Percentiles rank a stretch among this genome's conserved stretches.
Conservation (phyloP, 2,797 vertebrate species). For the Melanotaenia parkinsoni region DNA sequence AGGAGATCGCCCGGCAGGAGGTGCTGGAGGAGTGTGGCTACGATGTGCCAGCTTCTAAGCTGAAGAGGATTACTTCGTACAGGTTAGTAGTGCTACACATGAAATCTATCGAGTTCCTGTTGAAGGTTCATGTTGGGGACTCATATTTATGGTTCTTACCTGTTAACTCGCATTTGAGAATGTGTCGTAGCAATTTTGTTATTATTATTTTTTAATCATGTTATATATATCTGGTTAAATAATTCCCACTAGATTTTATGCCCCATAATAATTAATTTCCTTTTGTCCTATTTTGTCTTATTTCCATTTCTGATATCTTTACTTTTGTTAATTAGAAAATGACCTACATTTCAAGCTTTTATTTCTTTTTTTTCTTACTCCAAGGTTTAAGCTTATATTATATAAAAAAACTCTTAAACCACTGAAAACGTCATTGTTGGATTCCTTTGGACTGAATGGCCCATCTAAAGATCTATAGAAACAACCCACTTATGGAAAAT, state of each 20-base stretch:
- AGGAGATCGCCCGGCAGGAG: conserved; percentile 92
- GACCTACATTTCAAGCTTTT: no score
- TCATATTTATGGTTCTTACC: not conserved
- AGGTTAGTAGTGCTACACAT: conserved; percentile 75
- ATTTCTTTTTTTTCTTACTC: no score
- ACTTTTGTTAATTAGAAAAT: no score
- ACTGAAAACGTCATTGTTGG: no score
- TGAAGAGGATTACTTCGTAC: conserved; percentile 90
- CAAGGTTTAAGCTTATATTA: no score
- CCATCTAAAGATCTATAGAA: no score
- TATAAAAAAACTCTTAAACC: no score
- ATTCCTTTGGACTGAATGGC: no score
- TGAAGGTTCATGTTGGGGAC: not conserved
- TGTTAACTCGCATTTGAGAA: not conserved
- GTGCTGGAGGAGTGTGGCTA: conserved; percentile 95
- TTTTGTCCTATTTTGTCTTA: no score
- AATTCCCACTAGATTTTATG: conserved; percentile 10
- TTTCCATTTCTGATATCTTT: no score
- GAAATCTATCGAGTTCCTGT: not conserved
- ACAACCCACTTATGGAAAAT: no score
- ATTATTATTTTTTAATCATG: conserved; percentile 7
- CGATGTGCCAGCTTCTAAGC: conserved; percentile 78
- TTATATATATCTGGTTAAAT: not conserved
- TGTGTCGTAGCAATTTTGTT: not conserved
- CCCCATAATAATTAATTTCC: no score